phyloP scores from a whole-genome alignment of 2,888 invertebrate genomes.

The Leptinotarsa tumamoca region DNA sequence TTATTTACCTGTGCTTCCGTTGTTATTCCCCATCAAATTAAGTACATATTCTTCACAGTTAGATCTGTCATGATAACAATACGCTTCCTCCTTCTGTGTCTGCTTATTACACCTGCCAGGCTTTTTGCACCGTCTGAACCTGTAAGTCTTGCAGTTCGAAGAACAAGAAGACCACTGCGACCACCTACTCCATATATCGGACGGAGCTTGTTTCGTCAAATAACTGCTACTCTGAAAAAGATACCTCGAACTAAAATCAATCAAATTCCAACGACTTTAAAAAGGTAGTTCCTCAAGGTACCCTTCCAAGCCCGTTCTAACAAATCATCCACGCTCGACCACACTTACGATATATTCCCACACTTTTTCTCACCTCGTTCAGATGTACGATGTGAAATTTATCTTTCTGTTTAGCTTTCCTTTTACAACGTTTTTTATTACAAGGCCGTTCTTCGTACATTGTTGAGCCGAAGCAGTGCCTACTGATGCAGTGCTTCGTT shows the following conservation, averaged over 20 bases:
- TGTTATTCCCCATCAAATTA: slow-evolving; percentile 62
- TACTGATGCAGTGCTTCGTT: slow-evolving; percentile 78
- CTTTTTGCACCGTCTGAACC: slow-evolving; percentile 82
- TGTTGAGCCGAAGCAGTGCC: slow-evolving; percentile 56
- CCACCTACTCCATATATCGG: slow-evolving; percentile 72
- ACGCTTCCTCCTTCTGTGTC: slow-evolving; percentile 84
- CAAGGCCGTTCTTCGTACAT: slow-evolving; percentile 65
- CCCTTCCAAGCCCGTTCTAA: background rate
- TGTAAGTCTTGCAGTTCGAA: slow-evolving; percentile 81
- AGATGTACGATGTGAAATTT: slow-evolving; percentile 59
- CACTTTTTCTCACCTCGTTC: slow-evolving; percentile 49
- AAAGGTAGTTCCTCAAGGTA: background rate
- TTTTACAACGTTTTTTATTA: slow-evolving; percentile 62
- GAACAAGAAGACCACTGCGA: slow-evolving; percentile 87
- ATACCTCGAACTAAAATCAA: slow-evolving; percentile 2
- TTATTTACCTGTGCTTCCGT: slow-evolving; percentile 37
- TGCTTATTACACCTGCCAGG: slow-evolving; percentile 81
- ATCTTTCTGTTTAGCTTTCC: slow-evolving; percentile 63
- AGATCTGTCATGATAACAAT: slow-evolving; percentile 86
- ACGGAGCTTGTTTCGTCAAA: slow-evolving; percentile 56
- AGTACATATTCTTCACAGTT: slow-evolving; percentile 80
- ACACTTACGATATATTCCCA: background rate
- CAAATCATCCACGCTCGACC: background rate
- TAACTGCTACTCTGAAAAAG: slow-evolving; percentile 59
- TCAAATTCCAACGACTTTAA: too few relatives aligned